Evolutionary conservation across 2,888 invertebrate genomes (phyloP).

Genomic region (Netelia fuscicornis): DNA sequence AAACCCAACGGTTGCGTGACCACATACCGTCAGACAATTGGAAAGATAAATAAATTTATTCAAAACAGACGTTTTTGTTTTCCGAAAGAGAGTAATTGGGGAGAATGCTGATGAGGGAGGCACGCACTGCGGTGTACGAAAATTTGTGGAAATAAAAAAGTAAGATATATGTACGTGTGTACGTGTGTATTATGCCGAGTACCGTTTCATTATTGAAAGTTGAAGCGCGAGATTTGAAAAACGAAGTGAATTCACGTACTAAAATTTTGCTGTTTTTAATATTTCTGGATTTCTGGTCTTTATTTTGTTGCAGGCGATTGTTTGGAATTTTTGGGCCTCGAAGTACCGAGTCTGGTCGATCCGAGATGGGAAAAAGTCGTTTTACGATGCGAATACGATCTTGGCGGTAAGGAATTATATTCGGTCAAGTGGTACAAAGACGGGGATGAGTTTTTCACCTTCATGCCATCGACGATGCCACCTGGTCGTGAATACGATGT

Average conservation of each 20-base stretch:
- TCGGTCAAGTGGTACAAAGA: constrained; percentile 72
- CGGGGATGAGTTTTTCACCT: constrained; percentile 79
- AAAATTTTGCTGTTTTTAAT: neutral
- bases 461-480: constrained; percentile 76
- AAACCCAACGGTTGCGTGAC: constrained; percentile 38
- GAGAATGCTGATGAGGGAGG: no score
- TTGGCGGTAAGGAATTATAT: constrained; percentile 77
- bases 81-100: constrained; percentile 25
- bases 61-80: constrained; percentile 26
- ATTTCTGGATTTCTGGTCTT: constrained; percentile 13
- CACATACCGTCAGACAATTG: constrained; percentile 24
- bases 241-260: neutral
- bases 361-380: constrained; percentile 78
- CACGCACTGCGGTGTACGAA: no score
- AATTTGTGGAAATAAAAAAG: no score
- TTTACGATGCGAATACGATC: constrained; percentile 80
- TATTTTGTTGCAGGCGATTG: constrained; percentile 73
- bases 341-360: constrained; percentile 81
- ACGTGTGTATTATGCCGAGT: no score
- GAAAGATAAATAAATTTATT: constrained; percentile 60
- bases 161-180: no score
- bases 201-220: no score
- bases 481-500: constrained; percentile 73
- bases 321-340: constrained; percentile 74
- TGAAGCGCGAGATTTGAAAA: neutral